These are phyloP conservation scores for Phoxinus dragarum DNA, from an alignment of 2,797 vertebrate genomes.

Conservation along the genomic window DNA sequence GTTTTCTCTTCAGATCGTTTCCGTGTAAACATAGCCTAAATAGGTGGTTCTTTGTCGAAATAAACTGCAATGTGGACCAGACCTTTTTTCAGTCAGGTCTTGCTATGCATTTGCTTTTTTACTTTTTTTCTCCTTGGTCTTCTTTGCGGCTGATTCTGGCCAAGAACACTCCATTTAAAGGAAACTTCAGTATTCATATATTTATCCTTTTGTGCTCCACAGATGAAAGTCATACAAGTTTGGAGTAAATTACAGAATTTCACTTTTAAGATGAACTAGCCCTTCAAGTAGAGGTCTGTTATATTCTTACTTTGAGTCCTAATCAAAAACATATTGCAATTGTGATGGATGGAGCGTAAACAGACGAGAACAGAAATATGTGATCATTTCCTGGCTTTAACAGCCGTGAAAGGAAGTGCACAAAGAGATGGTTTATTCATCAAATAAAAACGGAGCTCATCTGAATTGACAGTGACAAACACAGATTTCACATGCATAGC, in stretches of 20 bases:
- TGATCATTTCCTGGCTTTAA: conserved; percentile 44
- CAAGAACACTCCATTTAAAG: neutral
- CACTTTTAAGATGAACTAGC: neutral
- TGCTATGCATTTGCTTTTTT: neutral
- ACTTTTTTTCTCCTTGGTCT: neutral
- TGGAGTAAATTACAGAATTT: neutral
- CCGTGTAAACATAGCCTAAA: neutral
- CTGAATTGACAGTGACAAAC: conserved; percentile 35
- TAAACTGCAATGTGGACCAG: too few species aligned
- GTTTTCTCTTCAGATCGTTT: too few species aligned
- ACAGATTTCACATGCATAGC: conserved; percentile 12
- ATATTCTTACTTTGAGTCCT: neutral
- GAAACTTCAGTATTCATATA: neutral
- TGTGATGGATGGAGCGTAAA: neutral
- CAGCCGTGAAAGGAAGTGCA: conserved; percentile 26
- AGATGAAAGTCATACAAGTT: neutral
- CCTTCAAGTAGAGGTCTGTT: neutral
- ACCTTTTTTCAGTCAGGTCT: neutral
- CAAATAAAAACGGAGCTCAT: conserved; percentile 38
- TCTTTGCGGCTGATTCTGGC: neutral
- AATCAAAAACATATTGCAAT: conserved; percentile 3
- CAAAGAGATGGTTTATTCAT: conserved; percentile 19
- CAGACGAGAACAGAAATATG: neutral
- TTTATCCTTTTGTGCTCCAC: neutral
- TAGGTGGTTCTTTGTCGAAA: neutral